These are phyloP conservation scores for Pycnomerus fuliginosus DNA, from an alignment of 2,888 invertebrate genomes.

Conservation along the genomic window DNA sequence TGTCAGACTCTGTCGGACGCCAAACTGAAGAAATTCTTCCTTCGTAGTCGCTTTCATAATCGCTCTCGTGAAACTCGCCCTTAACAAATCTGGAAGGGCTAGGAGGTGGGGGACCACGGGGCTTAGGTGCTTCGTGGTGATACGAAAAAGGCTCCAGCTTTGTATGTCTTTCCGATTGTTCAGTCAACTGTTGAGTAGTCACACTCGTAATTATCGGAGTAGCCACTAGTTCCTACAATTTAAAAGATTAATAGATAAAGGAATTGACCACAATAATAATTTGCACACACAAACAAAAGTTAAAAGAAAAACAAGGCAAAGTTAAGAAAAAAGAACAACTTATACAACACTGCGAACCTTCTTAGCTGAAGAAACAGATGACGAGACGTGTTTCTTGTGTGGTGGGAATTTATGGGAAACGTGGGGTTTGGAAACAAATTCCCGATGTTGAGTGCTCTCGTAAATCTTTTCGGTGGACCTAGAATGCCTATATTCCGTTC, in stretches of 20 bases:
- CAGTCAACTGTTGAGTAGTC: conserved; percentile 45
- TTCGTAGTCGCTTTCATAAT: conserved; percentile 72
- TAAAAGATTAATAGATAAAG: conserved; percentile 13
- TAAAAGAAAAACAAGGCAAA: conserved; percentile 6
- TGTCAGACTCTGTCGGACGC: conserved; percentile 57
- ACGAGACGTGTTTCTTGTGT: conserved; percentile 45
- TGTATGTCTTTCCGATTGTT: conserved; percentile 46
- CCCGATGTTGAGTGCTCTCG: conserved; percentile 41
- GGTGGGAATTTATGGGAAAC: conserved; percentile 39
- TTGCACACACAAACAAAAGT: neutral
- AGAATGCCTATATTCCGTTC: conserved; percentile 44
- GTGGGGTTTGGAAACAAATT: conserved; percentile 34
- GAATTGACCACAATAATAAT: conserved; percentile 10
- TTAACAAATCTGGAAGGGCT: conserved; percentile 68
- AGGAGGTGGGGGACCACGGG: conserved; percentile 56
- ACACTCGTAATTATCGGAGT: conserved; percentile 56
- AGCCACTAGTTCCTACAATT: conserved; percentile 57
- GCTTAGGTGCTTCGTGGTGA: conserved; percentile 49
- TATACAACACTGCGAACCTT: conserved; percentile 46
- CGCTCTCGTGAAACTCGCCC: conserved; percentile 66
- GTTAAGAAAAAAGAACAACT: conserved; percentile 20
- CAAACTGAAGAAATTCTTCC: conserved; percentile 63
- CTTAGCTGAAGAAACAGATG: conserved; percentile 44
- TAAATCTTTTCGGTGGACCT: conserved; percentile 29
- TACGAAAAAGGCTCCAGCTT: conserved; percentile 54